A percentile compares a stretch with the other conserved stretches of the same genome.
Evolutionary conservation across 2,113 vertebrate species (phyloP).

Genomic region (Haplotaxodon microlepis): DNA sequence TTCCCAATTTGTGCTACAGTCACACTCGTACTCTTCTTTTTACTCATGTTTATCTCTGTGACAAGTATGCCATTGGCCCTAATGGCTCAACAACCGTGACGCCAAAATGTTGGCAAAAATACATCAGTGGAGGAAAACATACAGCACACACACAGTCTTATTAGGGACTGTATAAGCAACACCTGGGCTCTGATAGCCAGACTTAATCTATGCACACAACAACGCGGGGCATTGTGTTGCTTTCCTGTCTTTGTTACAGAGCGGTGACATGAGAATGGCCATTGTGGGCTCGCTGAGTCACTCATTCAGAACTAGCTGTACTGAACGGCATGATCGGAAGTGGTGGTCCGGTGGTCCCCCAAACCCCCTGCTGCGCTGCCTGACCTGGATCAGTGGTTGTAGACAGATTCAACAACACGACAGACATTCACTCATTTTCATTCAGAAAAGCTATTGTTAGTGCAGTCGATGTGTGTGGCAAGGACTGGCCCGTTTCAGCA

Average conservation of each 20-base stretch:
- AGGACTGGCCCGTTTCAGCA: constrained; percentile 25
- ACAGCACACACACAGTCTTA: neutral
- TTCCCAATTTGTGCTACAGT: neutral
- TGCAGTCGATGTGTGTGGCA: neutral
- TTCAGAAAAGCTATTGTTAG: constrained; percentile 45
- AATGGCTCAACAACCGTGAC: neutral
- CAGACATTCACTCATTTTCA: neutral
- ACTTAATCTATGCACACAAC: neutral
- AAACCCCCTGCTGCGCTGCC: constrained; percentile 13
- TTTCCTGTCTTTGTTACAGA: constrained; percentile 20
- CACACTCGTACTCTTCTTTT: neutral
- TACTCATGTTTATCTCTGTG: neutral
- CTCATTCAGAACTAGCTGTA: constrained; percentile 15
- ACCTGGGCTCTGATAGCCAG: neutral
- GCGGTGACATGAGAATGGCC: constrained; percentile 17
- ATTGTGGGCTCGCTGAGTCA: neutral
- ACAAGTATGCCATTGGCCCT: neutral
- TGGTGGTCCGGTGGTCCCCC: neutral
- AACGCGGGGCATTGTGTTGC: neutral
- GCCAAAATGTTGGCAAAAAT: neutral
- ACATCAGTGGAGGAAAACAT: neutral
- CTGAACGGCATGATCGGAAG: constrained; percentile 14
- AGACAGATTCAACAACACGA: neutral
- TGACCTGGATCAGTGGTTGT: constrained; percentile 7
- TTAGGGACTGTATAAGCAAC: neutral